Evolutionary conservation across 2,797 vertebrate genomes (phyloP).

Genomic region (Lates japonicus): DNA sequence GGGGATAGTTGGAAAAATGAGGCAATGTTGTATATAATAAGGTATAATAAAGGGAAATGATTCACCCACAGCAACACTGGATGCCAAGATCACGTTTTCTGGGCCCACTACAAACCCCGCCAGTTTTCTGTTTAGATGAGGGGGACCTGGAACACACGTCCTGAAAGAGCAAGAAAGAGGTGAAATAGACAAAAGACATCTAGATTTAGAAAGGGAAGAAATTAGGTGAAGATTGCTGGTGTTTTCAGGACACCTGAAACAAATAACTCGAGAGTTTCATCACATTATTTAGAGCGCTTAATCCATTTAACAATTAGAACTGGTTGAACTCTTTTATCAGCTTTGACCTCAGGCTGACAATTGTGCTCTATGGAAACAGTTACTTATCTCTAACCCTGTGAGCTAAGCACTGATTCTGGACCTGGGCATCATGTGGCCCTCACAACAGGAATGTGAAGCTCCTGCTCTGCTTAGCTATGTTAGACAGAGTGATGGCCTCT

Average conservation of each 20-base stretch:
- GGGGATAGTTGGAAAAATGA: neutral
- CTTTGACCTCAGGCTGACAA: constrained; percentile 11
- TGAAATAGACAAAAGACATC: neutral
- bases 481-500: constrained; percentile 81
- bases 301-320: constrained; percentile 37
- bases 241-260: constrained; percentile 11
- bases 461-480: constrained; percentile 78
- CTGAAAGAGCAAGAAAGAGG: constrained; percentile 68
- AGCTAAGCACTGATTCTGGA: constrained; percentile 61
- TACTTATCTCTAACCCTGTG: constrained; percentile 4
- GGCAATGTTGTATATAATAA: neutral
- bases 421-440: constrained; percentile 87
- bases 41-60: constrained; percentile 5
- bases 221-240: neutral
- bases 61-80: constrained; percentile 91
- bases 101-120: constrained; percentile 88
- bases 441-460: constrained; percentile 84
- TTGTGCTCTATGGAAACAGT: constrained; percentile 20
- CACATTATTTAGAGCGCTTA: constrained; percentile 32
- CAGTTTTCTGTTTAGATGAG: constrained; percentile 79
- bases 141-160: constrained; percentile 75
- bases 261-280: constrained; percentile 8
- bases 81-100: constrained; percentile 92
- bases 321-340: constrained; percentile 5
- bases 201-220: neutral